Evolutionary conservation across 2,888 invertebrate species (phyloP), one percentile per base, ranked within the genome.

Genomic region (Aspidapion aeneum): DNA sequence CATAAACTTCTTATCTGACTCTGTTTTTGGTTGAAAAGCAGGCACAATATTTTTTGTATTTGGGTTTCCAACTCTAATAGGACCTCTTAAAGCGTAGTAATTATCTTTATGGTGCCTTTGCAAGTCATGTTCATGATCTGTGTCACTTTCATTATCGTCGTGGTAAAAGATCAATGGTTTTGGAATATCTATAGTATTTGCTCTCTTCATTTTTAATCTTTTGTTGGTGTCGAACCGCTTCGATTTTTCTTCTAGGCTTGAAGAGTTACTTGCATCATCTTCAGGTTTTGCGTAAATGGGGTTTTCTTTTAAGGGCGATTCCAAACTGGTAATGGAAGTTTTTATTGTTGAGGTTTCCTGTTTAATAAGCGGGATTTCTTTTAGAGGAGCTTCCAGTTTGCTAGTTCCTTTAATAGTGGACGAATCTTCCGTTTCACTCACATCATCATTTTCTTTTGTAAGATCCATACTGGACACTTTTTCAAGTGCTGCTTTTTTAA

Each of bases 111-210:
- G 72, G 2, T 74, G 69, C 52, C 77, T 77, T 21, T 71, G 69
- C 19, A 74, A 78, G 68, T 70, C 75, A 56, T 75, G 75, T 48
- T 73, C 75, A 60, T 78, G 77, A 19, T 76, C 75, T 16, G 71
- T 69, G 21, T 75, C 73, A 21, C 83, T 83, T 57, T 84, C 84
- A 18, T 83, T 82, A 63, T 81, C 81, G 65, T 78, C 78, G 60
- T 78, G 78, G 55, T 80, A 81, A 67, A 79, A 80, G 61, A 79
- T 78, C 79, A 84, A 69, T 0, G 87, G 86, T 73, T 91, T 91
- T 0, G 93, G 93, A 75, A 94, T 93, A 74, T 94, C 93, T 67
- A 94, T 92, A 1, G 94, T 94, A 71, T 94, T 94, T 1, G 94
- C 93, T 17, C 94, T 85, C 78, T 93, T 94, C 88, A 94, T 91